A percentile compares a stretch with the other conserved stretches of the same genome.
These are phyloP conservation scores for Leptosomus discolor DNA, from an alignment of 2,113 vertebrate genomes.

Conservation along the genomic window DNA sequence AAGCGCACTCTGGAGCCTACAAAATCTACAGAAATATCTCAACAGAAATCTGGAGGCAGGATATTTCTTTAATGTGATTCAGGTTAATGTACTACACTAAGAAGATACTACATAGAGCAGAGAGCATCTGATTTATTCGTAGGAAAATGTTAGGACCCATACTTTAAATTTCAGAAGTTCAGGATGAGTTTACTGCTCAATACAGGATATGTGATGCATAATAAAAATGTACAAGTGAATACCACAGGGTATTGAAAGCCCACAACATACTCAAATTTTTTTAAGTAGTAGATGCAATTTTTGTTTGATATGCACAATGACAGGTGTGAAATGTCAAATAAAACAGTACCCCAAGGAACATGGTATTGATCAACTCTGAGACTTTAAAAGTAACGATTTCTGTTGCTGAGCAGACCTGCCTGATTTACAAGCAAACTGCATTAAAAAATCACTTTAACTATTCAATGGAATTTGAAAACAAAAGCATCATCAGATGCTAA, in stretches of 20 bases:
- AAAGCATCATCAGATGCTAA: not conserved
- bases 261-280: not conserved
- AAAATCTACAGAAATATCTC: not conserved
- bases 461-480: not conserved
- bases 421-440: not conserved
- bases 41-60: not conserved
- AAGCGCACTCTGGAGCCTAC: not conserved
- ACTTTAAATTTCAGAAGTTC: not conserved
- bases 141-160: not conserved
- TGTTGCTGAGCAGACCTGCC: not conserved
- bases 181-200: not conserved
- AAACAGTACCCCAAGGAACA: not conserved
- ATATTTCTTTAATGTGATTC: not conserved
- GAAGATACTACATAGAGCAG: not conserved
- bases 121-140: not conserved
- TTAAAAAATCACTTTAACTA: not conserved
- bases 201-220: not conserved
- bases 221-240: not conserved
- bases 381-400: not conserved
- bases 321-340: not conserved
- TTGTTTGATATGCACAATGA: not conserved
- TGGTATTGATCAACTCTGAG: not conserved
- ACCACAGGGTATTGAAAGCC: not conserved
- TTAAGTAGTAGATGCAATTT: not conserved
- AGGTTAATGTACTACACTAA: not conserved